Percentiles rank a stretch among this genome's conserved stretches.
Evolutionary conservation across 2,888 invertebrate species (phyloP).

Genomic region (Tigriopus californicus): DNA sequence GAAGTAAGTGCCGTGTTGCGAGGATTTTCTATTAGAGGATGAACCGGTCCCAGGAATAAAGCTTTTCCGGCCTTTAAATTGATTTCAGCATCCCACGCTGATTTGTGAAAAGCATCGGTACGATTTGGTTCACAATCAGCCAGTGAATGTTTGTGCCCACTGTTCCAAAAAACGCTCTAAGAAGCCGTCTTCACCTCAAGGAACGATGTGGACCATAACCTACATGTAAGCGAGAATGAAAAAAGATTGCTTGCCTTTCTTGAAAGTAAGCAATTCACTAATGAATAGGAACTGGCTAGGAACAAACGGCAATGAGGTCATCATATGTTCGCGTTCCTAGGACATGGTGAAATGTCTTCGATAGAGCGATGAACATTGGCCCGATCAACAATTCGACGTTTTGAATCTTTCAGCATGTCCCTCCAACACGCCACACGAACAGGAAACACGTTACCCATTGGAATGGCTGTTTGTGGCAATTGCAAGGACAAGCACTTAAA

Average conservation of each 20-base stretch:
- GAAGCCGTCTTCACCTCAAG: neutral
- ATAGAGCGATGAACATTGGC: no score
- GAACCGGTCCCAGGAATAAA: no score
- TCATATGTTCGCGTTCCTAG: no score
- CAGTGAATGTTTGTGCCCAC: neutral
- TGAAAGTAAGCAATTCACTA: no score
- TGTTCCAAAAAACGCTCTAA: neutral
- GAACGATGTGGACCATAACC: neutral
- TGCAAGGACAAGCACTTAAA: conserved; percentile 9
- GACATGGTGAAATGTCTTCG: no score
- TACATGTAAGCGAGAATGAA: neutral
- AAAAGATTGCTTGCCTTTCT: no score
- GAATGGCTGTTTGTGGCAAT: neutral
- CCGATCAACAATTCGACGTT: no score
- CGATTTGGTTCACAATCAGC: neutral
- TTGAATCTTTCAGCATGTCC: conserved; percentile 11
- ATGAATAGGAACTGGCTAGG: no score
- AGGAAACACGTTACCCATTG: conserved; percentile 1
- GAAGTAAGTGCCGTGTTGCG: neutral
- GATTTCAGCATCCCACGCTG: neutral
- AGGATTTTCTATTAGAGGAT: neutral
- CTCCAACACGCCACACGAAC: neutral
- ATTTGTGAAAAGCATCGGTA: neutral
- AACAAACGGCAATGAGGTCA: no score
- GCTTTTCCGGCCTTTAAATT: neutral